A percentile compares a stretch with the other conserved stretches of the same genome.
Evolutionary conservation across 1,140 invertebrate species (phyloP).

Genomic region (Sipha flava): DNA sequence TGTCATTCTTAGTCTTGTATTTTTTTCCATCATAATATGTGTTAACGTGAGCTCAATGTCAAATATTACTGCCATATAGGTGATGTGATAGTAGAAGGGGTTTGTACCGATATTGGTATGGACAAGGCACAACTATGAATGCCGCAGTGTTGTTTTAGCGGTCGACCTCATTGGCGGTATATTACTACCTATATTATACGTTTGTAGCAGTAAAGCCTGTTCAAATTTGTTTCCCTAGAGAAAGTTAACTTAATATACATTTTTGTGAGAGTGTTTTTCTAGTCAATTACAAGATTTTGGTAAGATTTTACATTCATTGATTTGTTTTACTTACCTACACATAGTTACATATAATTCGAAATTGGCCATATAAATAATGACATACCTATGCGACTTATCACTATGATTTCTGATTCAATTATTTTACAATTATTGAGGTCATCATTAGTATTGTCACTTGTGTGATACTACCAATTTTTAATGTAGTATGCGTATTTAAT

Average conservation of each 20-base stretch:
- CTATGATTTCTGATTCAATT: not conserved
- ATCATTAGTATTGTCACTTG: not conserved
- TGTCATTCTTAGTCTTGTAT: not conserved
- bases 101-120: constrained; percentile 26
- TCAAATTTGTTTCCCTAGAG: constrained; percentile 17
- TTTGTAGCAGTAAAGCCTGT: constrained; percentile 4
- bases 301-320: constrained; percentile 9
- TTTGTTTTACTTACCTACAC: not conserved
- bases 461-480: not conserved
- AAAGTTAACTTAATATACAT: constrained; percentile 26
- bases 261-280: constrained; percentile 13
- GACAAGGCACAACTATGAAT: constrained; percentile 9
- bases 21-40: constrained; percentile 11
- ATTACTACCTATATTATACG: constrained; percentile 1
- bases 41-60: constrained; percentile 23
- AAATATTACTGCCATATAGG: constrained; percentile 26
- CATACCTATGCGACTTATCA: not conserved
- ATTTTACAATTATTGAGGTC: constrained; percentile 3
- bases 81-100: constrained; percentile 26
- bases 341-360: not conserved
- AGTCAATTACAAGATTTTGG: constrained; percentile 23
- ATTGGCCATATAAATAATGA: not conserved
- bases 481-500: not conserved
- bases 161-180: constrained; percentile 26
- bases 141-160: constrained; percentile 30